These are phyloP conservation scores for Drosophila anceps DNA, from an alignment of 2,888 invertebrate species.

Conservation along the genomic window DNA sequence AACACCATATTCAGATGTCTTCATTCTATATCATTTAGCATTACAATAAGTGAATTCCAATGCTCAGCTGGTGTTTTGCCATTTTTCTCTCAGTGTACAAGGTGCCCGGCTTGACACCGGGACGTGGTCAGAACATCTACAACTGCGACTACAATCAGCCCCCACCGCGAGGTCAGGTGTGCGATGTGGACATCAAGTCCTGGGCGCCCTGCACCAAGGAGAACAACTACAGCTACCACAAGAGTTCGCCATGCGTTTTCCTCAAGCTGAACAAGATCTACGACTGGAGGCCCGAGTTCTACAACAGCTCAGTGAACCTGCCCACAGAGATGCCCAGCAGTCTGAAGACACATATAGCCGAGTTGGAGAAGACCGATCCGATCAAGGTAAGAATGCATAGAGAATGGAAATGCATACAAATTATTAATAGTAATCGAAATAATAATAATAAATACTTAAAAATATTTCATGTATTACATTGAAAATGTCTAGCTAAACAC, in stretches of 20 bases:
- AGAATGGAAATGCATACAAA: neutral
- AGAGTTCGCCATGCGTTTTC: conserved; percentile 96
- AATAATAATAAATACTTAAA: neutral
- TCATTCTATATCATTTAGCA: neutral
- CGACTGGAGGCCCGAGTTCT: conserved; percentile 94
- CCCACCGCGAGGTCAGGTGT: conserved; percentile 91
- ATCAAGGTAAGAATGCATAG: conserved; percentile 75
- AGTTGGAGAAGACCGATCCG: conserved; percentile 85
- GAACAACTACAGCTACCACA: conserved; percentile 95
- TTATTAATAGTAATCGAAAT: no score
- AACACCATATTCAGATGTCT: neutral
- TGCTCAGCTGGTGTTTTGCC: neutral
- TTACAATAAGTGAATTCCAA: neutral
- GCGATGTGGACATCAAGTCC: conserved; percentile 93
- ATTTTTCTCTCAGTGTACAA: conserved; percentile 88
- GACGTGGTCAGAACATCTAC: conserved; percentile 91
- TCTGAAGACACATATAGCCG: conserved; percentile 89
- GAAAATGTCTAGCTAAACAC: conserved; percentile 88
- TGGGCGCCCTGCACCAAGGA: conserved; percentile 93
- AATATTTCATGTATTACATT: neutral
- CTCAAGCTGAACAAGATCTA: conserved; percentile 98
- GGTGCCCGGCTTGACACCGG: conserved; percentile 90
- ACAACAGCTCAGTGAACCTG: conserved; percentile 89
- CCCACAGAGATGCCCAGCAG: conserved; percentile 91
- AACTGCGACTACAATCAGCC: conserved; percentile 91